Evolutionary conservation across 1,140 invertebrate genomes (phyloP).

Genomic region (Formica exsecta): DNA sequence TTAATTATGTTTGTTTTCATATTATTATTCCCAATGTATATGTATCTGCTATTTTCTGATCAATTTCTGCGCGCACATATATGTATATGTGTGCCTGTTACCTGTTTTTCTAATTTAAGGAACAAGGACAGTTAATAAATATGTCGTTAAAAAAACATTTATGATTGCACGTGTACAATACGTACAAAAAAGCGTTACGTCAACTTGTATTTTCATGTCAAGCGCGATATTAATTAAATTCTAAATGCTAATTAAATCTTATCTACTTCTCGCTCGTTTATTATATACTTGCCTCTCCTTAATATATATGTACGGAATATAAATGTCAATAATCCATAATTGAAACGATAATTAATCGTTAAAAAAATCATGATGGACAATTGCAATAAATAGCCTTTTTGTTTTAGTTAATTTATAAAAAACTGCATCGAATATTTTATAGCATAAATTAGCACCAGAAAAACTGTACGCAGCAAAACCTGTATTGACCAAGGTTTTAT

Average conservation of each 20-base stretch:
- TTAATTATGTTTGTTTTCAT: background rate
- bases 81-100: background rate
- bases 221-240: background rate
- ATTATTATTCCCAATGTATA: background rate
- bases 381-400: background rate
- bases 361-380: background rate
- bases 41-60: background rate
- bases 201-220: background rate
- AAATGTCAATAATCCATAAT: background rate
- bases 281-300: background rate
- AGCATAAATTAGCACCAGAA: background rate
- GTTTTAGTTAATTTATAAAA: background rate
- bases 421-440: background rate
- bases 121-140: conserved; percentile 2
- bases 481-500: background rate
- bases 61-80: background rate
- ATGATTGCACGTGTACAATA: background rate
- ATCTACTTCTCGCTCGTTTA: background rate
- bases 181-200: background rate
- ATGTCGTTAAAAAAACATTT: background rate
- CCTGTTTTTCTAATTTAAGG: background rate
- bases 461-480: background rate
- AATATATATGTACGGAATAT: background rate
- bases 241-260: background rate
- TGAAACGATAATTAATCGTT: background rate